Base-by-base conservation (phyloP, 2,888 invertebrate genomes). In the Hylaea fasciaria region DNA sequence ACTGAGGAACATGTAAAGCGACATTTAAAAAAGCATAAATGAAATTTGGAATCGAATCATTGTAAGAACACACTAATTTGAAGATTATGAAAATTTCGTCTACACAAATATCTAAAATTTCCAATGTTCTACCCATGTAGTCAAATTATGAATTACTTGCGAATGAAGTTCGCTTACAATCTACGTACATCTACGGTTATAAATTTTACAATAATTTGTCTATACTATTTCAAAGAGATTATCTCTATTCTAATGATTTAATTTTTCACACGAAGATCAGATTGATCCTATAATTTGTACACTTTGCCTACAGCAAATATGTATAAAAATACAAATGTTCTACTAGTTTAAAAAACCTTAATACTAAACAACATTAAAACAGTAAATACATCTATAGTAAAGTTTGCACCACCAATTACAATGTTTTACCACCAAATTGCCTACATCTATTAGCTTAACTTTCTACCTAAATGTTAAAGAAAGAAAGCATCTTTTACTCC, bases 331-430 rank as follows among this genome's bases (percentile, higher is more conserved):
- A 82, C 69, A 68, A 56, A 66, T 67, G 65, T 69, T 68, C 76
- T 78, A 76, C 78, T 79, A 79, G 51, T 47, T 65, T 57, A 57
- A 57, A n/a, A 69, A 75, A 68, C 76, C 87, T 89, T 88, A 91
- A 76, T 78, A 71, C 83, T 89, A 89, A 78, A 83, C 77, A 84
- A 83, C 76, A 80, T 72, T 80, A 79, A 82, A 81, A 81, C 81
- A 80, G 78, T 74, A 84, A 85, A 87, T 74, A 74, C 28, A 57
- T 67, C 65, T 67, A 66, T 71, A 68, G 66, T 78, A 84, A 89
- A 91, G 90, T 89, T 92, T 91, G 92, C 92, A 92, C 92, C 92
- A 92, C 92, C 92, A 90, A 86, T 88, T 74, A 86, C 81, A 83
- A 76, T 82, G 39, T 76, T 76, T 74, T 79, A 83, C 83, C 85